Evolutionary conservation across 1,140 invertebrate genomes (phyloP), one percentile per base, ranked within the genome.

Genomic region (Leguminivora glycinivorella): DNA sequence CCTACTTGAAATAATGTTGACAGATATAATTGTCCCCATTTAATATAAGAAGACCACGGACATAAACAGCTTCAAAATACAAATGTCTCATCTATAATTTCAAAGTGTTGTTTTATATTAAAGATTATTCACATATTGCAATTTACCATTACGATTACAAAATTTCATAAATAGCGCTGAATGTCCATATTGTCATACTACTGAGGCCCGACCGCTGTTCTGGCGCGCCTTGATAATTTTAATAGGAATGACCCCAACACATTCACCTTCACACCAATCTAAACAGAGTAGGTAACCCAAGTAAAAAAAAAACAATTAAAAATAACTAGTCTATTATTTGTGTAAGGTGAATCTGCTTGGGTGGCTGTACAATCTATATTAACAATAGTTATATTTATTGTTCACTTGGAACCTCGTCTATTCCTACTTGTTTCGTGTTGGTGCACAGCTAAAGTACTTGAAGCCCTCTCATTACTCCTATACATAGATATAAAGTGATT

Each of bases 361-460:
- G 24, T 47, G 68, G 29, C 66, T 72, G 67, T 75, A 72, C 26
- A 70, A 73, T 71, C 72, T 75, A 78, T 75, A 72, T 67, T 75
- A 72, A 70, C 56, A 67, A 60, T 70, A 70, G 66, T 77, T 81
- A 84, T 82, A 81, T 80, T 83, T 82, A 81, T 79, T 82, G 73
- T 77, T 83, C 83, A 80, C 78, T 86, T 85, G 82, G 79, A 89
- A 84, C 84, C 82, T 81, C 83, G 82, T 84, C 88, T 83, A 83
- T 75, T 25, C 56, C 79, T 89, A 89, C 83, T 82, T 83, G 73
- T 81, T 85, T 86, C 77, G 88, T 91, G 88, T 84, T 87, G 81
- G 88, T 91, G 89, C 89, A 85, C 60, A 79, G 79, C 85, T 88
- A 88, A 75, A 80, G 77, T 83, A 82, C 73, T 83, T 83, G 80